Evolutionary conservation across 2,888 invertebrate species (phyloP), one percentile per base, ranked within the genome.

Genomic region (Micoletzkya japonica): DNA sequence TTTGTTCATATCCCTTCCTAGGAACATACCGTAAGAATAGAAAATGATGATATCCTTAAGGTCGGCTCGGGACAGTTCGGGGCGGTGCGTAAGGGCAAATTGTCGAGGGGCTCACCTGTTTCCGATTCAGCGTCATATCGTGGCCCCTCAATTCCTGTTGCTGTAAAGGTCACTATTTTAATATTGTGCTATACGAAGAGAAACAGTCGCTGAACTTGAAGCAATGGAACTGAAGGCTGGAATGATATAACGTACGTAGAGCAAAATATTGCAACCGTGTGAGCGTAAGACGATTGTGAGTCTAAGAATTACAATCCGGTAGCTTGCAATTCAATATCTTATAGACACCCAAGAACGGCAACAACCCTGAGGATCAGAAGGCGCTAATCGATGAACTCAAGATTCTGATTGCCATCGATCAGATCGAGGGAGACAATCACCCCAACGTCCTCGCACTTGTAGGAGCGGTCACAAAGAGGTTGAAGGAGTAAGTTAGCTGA

Each of bases 311-410:
- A n/a, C n/a, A n/a, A n/a, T n/a, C n/a, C n/a, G n/a, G n/a, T n/a
- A n/a, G n/a, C n/a, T n/a, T n/a, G n/a, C n/a, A n/a, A n/a, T n/a
- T n/a, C n/a, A n/a, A n/a, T n/a, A n/a, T n/a, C n/a, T n/a, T n/a
- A 17, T 17, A 66, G 64, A 37, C 64, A 14, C 64, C 64, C 26
- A 37, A 44, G 6, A 66, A 54, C 32, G 64, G 64, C 1, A 30
- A 34, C 14, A 66, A 77, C 50, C 36, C 76, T 14, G 59, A 68
- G 14, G 74, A 75, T 14, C 74, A 74, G 32, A 64, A 68, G 36
- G 77, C 76, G 72, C 30, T 79, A 59, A 70, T 71, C 7, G 79
- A 77, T 28, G 79, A 79, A 49, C 63, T 79, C 39, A 77, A 77
- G 72, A 71, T 77, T 28, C 74, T 79, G 72, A 71, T 75, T 37